A percentile compares a stretch with the other conserved stretches of the same genome.
Evolutionary conservation across 2,113 vertebrate genomes (phyloP).

Genomic region (Alethe diademata): DNA sequence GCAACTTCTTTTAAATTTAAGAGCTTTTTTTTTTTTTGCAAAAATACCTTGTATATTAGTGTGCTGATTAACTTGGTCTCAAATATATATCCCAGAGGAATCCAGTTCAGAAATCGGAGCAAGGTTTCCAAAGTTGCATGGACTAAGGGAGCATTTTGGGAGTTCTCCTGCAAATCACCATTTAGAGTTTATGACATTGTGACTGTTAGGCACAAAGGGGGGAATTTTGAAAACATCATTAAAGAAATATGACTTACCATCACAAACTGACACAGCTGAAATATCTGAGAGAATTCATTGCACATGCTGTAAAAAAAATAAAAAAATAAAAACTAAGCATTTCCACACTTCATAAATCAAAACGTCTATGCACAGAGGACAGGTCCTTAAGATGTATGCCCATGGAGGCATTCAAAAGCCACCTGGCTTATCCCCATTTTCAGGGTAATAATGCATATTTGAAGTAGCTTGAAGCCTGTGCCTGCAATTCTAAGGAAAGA

Average conservation of each 20-base stretch:
- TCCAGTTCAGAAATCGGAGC: constrained; percentile 98
- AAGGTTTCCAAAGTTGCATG: constrained; percentile 97
- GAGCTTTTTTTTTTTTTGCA: neutral
- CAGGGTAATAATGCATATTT: neutral
- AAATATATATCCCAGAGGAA: constrained; percentile 98
- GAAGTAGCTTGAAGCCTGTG: neutral
- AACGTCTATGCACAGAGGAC: neutral
- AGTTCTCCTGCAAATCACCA: constrained; percentile 86
- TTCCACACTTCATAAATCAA: neutral
- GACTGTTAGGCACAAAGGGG: neutral
- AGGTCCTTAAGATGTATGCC: neutral
- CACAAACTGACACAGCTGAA: constrained; percentile 98
- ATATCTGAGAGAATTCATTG: constrained; percentile 99
- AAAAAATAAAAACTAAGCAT: neutral
- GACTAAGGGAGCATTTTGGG: constrained; percentile 96
- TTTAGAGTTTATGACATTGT: neutral
- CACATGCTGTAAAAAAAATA: constrained; percentile 86
- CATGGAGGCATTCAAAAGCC: neutral
- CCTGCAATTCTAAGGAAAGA: neutral
- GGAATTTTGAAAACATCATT: neutral
- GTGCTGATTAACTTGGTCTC: constrained; percentile 99
- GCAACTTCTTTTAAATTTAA: neutral
- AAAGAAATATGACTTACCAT: constrained; percentile 81
- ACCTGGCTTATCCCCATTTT: neutral
- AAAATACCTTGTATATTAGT: constrained; percentile 93